Evolutionary conservation across 2,888 invertebrate genomes (phyloP), one percentile per base, ranked within the genome.

Genomic region (Hoplodrina blanda): DNA sequence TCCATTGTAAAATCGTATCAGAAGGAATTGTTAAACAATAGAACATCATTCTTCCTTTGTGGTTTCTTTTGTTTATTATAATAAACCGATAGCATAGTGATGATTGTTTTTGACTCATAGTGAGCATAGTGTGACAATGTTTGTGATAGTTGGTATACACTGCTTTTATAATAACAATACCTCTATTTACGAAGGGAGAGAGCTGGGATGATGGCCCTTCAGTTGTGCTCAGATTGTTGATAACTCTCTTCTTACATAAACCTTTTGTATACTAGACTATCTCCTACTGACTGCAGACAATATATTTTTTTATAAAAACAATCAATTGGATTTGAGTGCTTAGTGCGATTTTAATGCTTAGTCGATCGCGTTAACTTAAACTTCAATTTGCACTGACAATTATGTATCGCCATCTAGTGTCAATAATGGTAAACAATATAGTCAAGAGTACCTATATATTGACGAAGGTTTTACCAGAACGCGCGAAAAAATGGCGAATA

Each of bases 181-280:
- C 13, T 5, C 11, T 19, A 33, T 33, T 54, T 64, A 19, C n/a
- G 30, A 13, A 30, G n/a, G n/a, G 44, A 49, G 52, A 33, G 59
- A 49, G n/a, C n/a, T n/a, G 41, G 25, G 15, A 19, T 33, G 50
- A 11, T 19, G 30, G 17, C 30, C 46, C 41, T 17, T 52, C 5
- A 41, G 17, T 52, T 19, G 52, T 15, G 25, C 37, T 76, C 15
- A 53, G 41, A 56, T 33, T 78, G 60, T 78, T 54, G 20, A 62
- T 50, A 61, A 60, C 37, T 53, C 15, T 69, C 61, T 11, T 50
- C 13, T 46, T 37, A 54, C 2, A 20, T 41, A 41, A 7, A 37
- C 37, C 1, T 37, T 8, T 8, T 11, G 13, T 41, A 17, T 46
- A 46, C 46, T 46, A 46, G 46, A 44, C 44, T 15, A 44, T 44